These are phyloP conservation scores for Gymnorhina tibicen DNA, from an alignment of 2,113 vertebrate genomes.

Conservation along the genomic window DNA sequence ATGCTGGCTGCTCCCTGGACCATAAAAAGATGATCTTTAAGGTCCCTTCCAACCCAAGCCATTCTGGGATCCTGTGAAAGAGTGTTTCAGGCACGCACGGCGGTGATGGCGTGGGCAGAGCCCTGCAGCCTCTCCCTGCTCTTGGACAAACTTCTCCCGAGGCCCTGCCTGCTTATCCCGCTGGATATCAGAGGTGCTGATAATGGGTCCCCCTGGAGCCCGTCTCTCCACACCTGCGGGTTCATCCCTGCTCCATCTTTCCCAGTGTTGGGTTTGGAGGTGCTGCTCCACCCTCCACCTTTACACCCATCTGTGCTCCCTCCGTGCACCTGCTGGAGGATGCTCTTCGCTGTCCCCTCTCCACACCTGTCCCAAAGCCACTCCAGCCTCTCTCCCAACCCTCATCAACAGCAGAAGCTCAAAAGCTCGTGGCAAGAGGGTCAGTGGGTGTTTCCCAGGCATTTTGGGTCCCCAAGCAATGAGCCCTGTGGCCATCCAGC, in stretches of 20 bases:
- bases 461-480: neutral
- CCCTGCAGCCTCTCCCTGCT: neutral
- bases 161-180: neutral
- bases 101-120: neutral
- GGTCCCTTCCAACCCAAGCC: neutral
- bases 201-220: neutral
- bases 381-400: neutral
- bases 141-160: neutral
- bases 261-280: neutral
- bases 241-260: neutral
- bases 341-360: neutral
- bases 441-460: neutral
- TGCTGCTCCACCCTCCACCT: neutral
- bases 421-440: neutral
- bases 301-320: neutral
- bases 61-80: neutral
- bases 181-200: neutral
- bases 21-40: neutral
- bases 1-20: neutral
- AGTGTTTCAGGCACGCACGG: neutral
- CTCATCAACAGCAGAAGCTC: neutral
- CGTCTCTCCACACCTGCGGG: accelerated
- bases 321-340: neutral
- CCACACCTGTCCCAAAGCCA: neutral
- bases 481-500: neutral